A percentile compares a stretch with the other conserved stretches of the same genome.
Evolutionary conservation across 2,888 invertebrate genomes (phyloP).

Genomic region (Chouioia cunea): DNA sequence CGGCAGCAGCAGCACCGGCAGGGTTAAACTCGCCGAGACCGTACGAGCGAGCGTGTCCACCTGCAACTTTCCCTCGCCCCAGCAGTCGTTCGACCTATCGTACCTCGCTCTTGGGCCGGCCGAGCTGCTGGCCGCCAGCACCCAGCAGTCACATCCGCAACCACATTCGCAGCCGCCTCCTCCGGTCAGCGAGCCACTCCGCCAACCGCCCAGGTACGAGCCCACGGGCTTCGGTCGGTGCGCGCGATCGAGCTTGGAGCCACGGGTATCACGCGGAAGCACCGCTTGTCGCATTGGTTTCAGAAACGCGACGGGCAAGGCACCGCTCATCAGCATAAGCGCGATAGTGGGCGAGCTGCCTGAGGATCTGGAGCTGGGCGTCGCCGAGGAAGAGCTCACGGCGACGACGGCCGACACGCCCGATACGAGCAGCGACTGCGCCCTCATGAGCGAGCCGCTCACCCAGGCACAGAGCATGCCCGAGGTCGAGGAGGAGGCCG

Average conservation of each 20-base stretch:
- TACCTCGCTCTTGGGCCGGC: constrained; percentile 51
- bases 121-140: constrained; percentile 26
- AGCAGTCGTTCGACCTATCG: constrained; percentile 70
- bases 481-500: constrained; percentile 42
- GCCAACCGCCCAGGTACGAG: constrained; percentile 14
- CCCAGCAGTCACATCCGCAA: neutral
- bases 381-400: constrained; percentile 39
- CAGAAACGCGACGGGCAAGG: constrained; percentile 62
- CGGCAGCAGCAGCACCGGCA: constrained; percentile 68
- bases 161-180: constrained; percentile 42
- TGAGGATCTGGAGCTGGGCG: constrained; percentile 45
- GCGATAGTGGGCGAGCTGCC: constrained; percentile 76
- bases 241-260: constrained; percentile 49
- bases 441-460: constrained; percentile 43
- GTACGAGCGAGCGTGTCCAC: constrained; percentile 69
- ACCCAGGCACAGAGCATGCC: constrained; percentile 41
- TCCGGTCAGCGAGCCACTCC: constrained; percentile 33
- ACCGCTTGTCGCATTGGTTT: too few relatives aligned
- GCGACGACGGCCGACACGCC: constrained; percentile 33
- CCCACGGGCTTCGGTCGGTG: constrained; percentile 52
- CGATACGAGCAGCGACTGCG: constrained; percentile 45
- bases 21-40: constrained; percentile 65
- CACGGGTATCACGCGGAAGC: too few relatives aligned
- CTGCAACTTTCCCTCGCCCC: constrained; percentile 66
- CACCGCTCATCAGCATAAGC: constrained; percentile 80